Conservation (phyloP, 2,888 invertebrate species). For the Yponomeuta evonymella region DNA sequence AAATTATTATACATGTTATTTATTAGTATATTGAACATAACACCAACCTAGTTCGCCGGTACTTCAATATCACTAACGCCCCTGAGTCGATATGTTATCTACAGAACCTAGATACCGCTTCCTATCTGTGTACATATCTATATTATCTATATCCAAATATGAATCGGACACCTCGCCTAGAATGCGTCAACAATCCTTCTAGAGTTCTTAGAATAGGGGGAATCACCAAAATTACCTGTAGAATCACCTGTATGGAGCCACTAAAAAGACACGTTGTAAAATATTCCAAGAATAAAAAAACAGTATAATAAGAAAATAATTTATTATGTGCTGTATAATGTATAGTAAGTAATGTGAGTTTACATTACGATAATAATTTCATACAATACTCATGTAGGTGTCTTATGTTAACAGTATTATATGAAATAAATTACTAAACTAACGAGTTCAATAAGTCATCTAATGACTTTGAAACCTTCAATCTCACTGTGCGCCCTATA, state of each 20-base stretch:
- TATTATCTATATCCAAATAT: not conserved
- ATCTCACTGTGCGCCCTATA: no score
- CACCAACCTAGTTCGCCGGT: not conserved
- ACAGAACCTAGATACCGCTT: not conserved
- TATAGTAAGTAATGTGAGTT: not conserved
- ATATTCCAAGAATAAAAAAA: not conserved
- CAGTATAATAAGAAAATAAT: slow-evolving; percentile 6
- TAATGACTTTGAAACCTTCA: no score
- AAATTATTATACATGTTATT: not conserved
- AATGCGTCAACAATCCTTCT: no score
- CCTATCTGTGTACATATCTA: not conserved
- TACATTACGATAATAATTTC: slow-evolving; percentile 8
- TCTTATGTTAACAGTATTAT: not conserved
- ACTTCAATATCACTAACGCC: not conserved
- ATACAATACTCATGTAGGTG: not conserved
- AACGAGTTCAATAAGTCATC: no score
- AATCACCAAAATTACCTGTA: no score
- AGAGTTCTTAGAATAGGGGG: no score
- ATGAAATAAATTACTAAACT: not conserved
- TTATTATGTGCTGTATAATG: not conserved
- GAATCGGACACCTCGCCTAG: not conserved
- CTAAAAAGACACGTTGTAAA: not conserved
- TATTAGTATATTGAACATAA: not conserved
- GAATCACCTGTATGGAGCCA: no score
- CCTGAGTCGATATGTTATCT: not conserved